Evolutionary conservation across 2,888 invertebrate genomes (phyloP).

Genomic region (Nomada goodeniana): DNA sequence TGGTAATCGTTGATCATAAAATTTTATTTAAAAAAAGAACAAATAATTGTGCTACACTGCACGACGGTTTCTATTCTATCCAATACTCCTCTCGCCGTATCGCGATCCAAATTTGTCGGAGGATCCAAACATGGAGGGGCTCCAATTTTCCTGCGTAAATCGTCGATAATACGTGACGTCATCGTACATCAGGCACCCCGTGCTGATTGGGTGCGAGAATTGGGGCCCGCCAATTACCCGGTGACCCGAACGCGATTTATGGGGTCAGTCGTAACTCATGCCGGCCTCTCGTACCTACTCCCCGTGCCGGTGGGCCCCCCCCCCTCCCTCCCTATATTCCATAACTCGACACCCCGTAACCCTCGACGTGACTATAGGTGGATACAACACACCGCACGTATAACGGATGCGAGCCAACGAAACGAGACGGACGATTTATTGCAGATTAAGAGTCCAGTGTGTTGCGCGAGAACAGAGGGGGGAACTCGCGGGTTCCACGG

Average conservation of each 20-base stretch:
- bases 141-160: constrained; percentile 80
- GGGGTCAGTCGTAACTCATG: constrained; percentile 81
- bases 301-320: constrained; percentile 46
- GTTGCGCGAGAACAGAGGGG: neutral
- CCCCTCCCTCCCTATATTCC: constrained; percentile 67
- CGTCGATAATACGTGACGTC: constrained; percentile 80
- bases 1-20: no score
- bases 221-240: constrained; percentile 80
- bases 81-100: neutral
- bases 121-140: constrained; percentile 53
- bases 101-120: constrained; percentile 21
- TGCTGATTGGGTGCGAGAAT: constrained; percentile 82
- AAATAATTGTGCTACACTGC: no score
- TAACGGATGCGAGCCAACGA: constrained; percentile 44
- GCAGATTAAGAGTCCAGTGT: constrained; percentile 46
- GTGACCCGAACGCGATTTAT: constrained; percentile 80
- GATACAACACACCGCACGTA: constrained; percentile 19
- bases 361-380: constrained; percentile 56
- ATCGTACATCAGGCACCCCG: constrained; percentile 76
- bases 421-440: constrained; percentile 62
- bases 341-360: constrained; percentile 72
- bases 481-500: neutral
- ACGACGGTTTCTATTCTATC: neutral
- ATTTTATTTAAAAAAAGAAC: no score
- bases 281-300: constrained; percentile 42